Base-by-base conservation (phyloP, 2,797 vertebrate species). In the Acropternis orthonyx region DNA sequence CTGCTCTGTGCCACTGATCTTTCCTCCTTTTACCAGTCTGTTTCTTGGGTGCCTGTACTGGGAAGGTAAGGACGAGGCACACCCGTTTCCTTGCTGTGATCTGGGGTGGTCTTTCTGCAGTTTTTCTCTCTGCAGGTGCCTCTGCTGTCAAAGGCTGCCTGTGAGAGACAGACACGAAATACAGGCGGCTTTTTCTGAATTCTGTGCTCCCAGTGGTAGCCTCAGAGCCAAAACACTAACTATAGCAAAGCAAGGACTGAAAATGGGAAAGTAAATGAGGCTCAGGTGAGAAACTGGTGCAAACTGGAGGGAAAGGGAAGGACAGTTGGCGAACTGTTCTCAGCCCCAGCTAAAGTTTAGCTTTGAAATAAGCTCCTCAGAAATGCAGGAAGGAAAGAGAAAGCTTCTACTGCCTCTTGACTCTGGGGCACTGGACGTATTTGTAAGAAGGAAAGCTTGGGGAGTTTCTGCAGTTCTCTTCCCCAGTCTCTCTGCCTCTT, bases 181-280 rank as follows among this genome's bases (percentile, higher is more conserved):
- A 32, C 0, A 3, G 17, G 37, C 0, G 0, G 37, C 39, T 74
- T 27, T 62, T n/a, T 43, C 51, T 10, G 34, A 58, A 9, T 59
- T 61, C 21, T 55, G 13, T 41, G 48, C 72, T 74, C 36, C 13
- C 73, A 18, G 18, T 17, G 32, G 26, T 37, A 37, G 18, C 55
- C 44, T 72, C 4, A 1, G 48, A 69, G 67, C 62, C 46, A 9
- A 23, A 54, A 69, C n/a, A 36, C 32, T 41, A 24, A 21, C 41
- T 9, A 4, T 3, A 54, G 52, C 28, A 36, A 55, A 78, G 26
- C 24, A 58, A 48, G 43, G 83, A 12, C 36, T 76, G 41, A 48
- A 81, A 77, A n/a, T 11, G 23, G 34, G 32, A 34, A 52, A 19
- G 46, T 37, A 48, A 71, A 8, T 4, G 23, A 48, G 26, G 36